A percentile compares a stretch with the other conserved stretches of the same genome.
Conservation (phyloP, 2,888 invertebrate genomes). For the Nemurella pictetii region DNA sequence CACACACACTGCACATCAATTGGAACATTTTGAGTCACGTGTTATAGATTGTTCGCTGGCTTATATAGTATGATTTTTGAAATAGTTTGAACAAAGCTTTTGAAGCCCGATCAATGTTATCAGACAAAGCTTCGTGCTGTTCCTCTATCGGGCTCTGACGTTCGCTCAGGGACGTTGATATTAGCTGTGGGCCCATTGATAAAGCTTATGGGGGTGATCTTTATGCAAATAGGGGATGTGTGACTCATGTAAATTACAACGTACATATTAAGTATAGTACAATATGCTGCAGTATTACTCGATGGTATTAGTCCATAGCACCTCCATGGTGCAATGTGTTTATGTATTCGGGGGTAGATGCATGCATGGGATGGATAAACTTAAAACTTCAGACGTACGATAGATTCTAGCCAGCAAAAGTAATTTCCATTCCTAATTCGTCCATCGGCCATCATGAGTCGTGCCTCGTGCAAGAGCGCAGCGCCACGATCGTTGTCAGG, state of each 20-base stretch:
- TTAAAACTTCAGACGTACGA: slow-evolving; percentile 17
- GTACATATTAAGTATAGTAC: not conserved
- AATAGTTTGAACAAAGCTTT: slow-evolving; percentile 33
- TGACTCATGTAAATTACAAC: slow-evolving; percentile 24
- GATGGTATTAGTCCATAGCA: too few relatives aligned
- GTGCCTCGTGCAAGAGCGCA: not conserved
- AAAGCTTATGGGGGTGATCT: slow-evolving; percentile 31
- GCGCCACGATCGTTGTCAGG: not conserved
- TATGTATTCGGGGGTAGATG: slow-evolving; percentile 18
- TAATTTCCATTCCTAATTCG: not conserved
- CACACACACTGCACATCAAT: slow-evolving; percentile 6
- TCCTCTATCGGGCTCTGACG: slow-evolving; percentile 5
- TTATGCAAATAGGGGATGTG: slow-evolving; percentile 32
- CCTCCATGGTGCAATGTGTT: not conserved
- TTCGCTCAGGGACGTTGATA: slow-evolving; percentile 25
- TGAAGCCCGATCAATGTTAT: slow-evolving; percentile 32
- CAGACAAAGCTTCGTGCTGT: not conserved
- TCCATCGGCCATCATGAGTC: not conserved
- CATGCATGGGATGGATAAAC: slow-evolving; percentile 14
- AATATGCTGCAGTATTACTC: not conserved
- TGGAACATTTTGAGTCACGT: not conserved
- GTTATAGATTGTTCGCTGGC: not conserved
- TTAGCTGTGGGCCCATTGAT: slow-evolving; percentile 32
- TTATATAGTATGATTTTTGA: slow-evolving; percentile 28
- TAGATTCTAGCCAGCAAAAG: not conserved